Conservation (phyloP, 2,888 invertebrate species). For the Coleophora flavipennella region DNA sequence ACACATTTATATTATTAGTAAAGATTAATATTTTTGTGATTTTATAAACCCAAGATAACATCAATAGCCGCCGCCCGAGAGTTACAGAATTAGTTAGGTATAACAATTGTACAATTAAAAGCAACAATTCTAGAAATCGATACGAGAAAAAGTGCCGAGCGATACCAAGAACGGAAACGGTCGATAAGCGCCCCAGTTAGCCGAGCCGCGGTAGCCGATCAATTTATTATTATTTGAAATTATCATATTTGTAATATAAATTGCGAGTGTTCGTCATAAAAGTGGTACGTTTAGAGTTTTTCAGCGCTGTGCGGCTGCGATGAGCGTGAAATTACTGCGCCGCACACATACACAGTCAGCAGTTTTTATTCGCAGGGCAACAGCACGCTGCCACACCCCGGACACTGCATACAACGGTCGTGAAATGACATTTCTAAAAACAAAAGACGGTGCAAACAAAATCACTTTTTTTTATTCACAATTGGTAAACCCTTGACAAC, state of each 20-base stretch:
- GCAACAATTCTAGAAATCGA: slow-evolving; percentile 44
- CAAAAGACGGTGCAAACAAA: too few species aligned
- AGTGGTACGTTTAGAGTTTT: slow-evolving; percentile 45
- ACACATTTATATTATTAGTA: too few species aligned
- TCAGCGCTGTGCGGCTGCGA: slow-evolving; percentile 36
- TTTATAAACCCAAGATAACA: slow-evolving; percentile 6
- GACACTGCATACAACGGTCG: too few species aligned
- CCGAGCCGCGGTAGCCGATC: slow-evolving; percentile 28
- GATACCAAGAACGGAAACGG: slow-evolving; percentile 48
- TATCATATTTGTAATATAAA: slow-evolving; percentile 52
- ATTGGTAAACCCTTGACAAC: too few species aligned
- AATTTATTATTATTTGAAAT: slow-evolving; percentile 49
- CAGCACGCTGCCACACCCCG: too few species aligned
- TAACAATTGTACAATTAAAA: slow-evolving; percentile 34
- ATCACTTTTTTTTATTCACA: too few species aligned
- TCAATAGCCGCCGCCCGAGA: slow-evolving; percentile 13
- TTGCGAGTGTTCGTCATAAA: slow-evolving; percentile 37
- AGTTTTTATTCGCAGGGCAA: slow-evolving; percentile 17
- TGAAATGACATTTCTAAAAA: too few species aligned
- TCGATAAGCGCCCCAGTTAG: slow-evolving; percentile 49
- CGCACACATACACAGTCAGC: slow-evolving; percentile 22
- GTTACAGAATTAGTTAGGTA: slow-evolving; percentile 24
- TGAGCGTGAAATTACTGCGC: slow-evolving; percentile 52
- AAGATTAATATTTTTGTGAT: too few species aligned
- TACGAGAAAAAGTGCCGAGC: slow-evolving; percentile 28